phyloP scores from a whole-genome alignment of 1,140 invertebrate genomes.

The Tigriopus japonicus region DNA sequence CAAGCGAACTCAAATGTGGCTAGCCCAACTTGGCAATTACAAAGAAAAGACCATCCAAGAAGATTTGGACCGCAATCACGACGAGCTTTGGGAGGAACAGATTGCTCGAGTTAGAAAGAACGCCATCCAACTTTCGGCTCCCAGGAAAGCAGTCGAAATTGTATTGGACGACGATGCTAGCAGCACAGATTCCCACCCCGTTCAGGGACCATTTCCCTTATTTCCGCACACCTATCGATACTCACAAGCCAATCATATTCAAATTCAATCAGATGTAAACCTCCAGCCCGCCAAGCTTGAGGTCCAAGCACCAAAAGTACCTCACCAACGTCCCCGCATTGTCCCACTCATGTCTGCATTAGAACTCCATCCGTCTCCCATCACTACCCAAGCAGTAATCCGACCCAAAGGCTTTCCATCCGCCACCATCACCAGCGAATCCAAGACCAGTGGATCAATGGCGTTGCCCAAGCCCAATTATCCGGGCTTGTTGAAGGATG shows the following conservation, averaged over 20 bases:
- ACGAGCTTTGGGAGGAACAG: slow-evolving; percentile 13
- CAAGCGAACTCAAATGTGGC: slow-evolving; percentile 12
- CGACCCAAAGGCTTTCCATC: no score
- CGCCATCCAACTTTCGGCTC: slow-evolving; percentile 1
- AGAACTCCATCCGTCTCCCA: no score
- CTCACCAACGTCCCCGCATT: no score
- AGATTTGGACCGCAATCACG: slow-evolving; percentile 7
- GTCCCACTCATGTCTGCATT: no score
- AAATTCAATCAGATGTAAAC: no score
- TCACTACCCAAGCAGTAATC: no score
- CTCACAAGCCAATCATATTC: not conserved
- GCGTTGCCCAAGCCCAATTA: no score
- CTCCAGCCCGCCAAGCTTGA: not conserved
- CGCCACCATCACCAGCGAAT: no score
- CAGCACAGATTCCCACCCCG: not conserved
- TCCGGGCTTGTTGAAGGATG: no score
- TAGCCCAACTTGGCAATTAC: slow-evolving; percentile 2
- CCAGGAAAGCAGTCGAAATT: slow-evolving; percentile 4
- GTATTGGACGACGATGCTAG: slow-evolving; percentile 4
- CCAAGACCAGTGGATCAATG: no score
- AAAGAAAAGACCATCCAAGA: not conserved
- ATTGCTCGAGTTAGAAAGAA: slow-evolving; percentile 6
- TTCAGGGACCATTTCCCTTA: not conserved
- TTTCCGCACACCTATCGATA: not conserved
- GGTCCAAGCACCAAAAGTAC: not conserved